Evolutionary conservation across 1,140 invertebrate species (phyloP), one percentile per base, ranked within the genome.

Genomic region (Pseudomyrmex gracilis): DNA sequence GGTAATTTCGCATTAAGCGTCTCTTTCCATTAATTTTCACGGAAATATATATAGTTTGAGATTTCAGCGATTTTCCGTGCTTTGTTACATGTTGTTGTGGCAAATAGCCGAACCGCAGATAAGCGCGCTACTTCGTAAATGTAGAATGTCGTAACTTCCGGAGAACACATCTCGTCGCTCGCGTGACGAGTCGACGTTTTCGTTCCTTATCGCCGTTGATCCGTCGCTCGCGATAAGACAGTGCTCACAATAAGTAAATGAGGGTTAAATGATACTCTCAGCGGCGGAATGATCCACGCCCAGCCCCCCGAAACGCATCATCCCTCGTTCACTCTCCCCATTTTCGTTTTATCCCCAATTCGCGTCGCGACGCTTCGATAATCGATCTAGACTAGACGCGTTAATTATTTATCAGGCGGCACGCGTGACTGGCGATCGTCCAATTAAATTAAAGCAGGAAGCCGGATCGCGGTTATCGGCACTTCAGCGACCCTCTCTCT

Each of bases 391-490:
- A 68, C 89, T 85, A 90, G 87, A 90, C 86, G 82, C 90, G 89
- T 89, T 90, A 89, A 90, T 90, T 90, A 90, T 90, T 90, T 90
- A 90, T 90, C 87, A 87, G 84, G 86, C 78, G 87, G 89, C 89
- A 90, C 90, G 89, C 89, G 90, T 88, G 89, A 87, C 87, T 89
- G 87, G 87, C 90, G 85, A 86, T 90, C 86, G 86, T 86, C 90
- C 90, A 90, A 90, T 90, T 90, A 90, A 90, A 90, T 90, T 90
- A 89, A 89, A 87, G 86, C 90, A 90, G 89, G 87, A 90, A 89
- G 89, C 88, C 68, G 85, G 87, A 89, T 89, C 88, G 87, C 49
- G 85, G 64, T 82, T 86, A 86, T 89, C 87, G 87, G 87, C 85
- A 89, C 87, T 89, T 86, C 60, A 82, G 85, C 88, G 74, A 89